These are phyloP conservation scores for Liodrosophila aerea DNA, from an alignment of 2,888 invertebrate genomes.

Conservation along the genomic window DNA sequence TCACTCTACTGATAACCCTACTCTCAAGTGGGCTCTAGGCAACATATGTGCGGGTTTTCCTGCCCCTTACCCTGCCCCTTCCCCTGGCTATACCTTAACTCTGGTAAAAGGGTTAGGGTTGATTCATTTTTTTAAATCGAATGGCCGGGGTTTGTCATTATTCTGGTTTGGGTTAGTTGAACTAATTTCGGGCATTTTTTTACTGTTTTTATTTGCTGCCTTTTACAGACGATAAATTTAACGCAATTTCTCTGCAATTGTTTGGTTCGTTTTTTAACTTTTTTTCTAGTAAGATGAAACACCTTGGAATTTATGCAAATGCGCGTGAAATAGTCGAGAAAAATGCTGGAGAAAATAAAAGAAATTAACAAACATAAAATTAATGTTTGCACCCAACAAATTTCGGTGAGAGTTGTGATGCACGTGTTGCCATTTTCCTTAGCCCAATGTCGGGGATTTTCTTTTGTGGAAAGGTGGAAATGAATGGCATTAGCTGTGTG, in stretches of 20 bases:
- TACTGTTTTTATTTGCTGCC: conserved; percentile 39
- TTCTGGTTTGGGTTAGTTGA: conserved; percentile 56
- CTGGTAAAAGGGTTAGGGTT: conserved; percentile 50
- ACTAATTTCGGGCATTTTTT: conserved; percentile 61
- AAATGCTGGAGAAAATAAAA: conserved; percentile 66
- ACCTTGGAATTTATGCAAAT: conserved; percentile 74
- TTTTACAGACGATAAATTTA: conserved; percentile 71
- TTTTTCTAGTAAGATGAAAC: conserved; percentile 26
- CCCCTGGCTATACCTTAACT: too few relatives aligned
- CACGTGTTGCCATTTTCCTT: conserved; percentile 70
- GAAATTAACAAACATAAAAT: conserved; percentile 80
- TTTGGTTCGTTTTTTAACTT: conserved; percentile 20
- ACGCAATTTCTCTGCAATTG: conserved; percentile 60
- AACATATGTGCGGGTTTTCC: conserved; percentile 61
- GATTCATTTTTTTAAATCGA: conserved; percentile 6
- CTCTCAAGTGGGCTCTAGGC: conserved; percentile 50
- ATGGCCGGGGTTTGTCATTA: too few relatives aligned
- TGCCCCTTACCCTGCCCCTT: conserved; percentile 8
- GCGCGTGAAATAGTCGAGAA: conserved; percentile 71
- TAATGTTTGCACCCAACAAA: conserved; percentile 79
- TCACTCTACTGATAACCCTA: background rate
- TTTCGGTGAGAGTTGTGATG: conserved; percentile 38
- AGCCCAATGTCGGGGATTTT: background rate
- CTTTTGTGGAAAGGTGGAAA: background rate
- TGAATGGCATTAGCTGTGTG: conserved; percentile 49